Evolutionary conservation across 2,888 invertebrate genomes (phyloP), one percentile per base, ranked within the genome.

Genomic region (Drosophila paranaensis): DNA sequence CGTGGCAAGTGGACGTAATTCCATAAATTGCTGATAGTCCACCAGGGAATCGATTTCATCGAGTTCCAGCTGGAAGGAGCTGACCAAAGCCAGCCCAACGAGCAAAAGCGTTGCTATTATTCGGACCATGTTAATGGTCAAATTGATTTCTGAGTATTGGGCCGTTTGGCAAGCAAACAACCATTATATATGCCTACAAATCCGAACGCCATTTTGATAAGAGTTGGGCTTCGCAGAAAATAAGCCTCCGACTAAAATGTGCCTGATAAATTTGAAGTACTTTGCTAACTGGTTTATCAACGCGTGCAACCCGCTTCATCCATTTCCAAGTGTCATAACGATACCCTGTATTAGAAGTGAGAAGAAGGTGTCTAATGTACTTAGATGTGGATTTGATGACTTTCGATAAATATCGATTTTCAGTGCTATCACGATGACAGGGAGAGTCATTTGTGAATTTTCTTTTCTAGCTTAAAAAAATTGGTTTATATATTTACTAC

Each of bases 1-100:
- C 0, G 56, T 11, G 27, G 64, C 65, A 2, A 85, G 40, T 27
- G 57, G 14, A 3, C 68, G 63, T 3, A 77, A 25, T 20, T 62
- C 65, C 43, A 50, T 64, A 8, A 69, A 14, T 16, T 6, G n/a
- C 6, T 66, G 14, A 53, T 64, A 54, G 11, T 27, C 11, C 53
- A 35, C n/a, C 4, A 39, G 27, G 16, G 16, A 11, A 16, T 27
- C 35, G 4, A 20, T 16, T 6, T 51, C 37, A 20, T 3, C 16
- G 2, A 25, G 6, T 1, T 40, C 33, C 10, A 46, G 14, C 27
- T 40, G 33, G 11, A 27, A 13, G 10, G 20, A 43, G 13, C 42
- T 37, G n/a, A 27, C 50, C 20, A 60, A 27, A 51, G 35, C 13
- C 20, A 60, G 58, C 20, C 50, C 50, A 42, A 11, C 20, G 6